Conservation (phyloP, 2,113 vertebrate genomes). For the Bucco capensis region DNA sequence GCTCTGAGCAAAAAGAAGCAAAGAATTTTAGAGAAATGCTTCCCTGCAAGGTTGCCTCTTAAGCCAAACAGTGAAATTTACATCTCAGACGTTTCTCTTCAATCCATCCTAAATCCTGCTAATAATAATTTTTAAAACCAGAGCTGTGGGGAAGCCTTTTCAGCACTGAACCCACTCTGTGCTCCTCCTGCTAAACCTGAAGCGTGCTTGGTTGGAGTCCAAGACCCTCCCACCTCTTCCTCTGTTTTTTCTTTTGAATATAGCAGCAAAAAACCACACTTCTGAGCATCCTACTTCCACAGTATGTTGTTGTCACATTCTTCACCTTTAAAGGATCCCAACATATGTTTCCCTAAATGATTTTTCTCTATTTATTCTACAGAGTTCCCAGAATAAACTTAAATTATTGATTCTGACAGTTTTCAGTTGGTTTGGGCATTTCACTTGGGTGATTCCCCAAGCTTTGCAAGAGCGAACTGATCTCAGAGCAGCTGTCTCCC, state of each 20-base stretch:
- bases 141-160: background rate
- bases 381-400: conserved; percentile 28
- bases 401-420: conserved; percentile 42
- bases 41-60: background rate
- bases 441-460: conserved; percentile 36
- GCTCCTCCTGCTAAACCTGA: background rate
- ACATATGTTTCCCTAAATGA: conserved; percentile 35
- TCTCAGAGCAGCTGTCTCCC: conserved; percentile 16
- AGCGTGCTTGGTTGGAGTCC: background rate
- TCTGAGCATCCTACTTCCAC: conserved; percentile 56
- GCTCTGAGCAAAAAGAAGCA: background rate
- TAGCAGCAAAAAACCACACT: background rate
- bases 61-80: background rate
- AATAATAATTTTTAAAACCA: background rate
- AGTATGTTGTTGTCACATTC: conserved; percentile 55
- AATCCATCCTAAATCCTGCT: background rate
- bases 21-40: background rate
- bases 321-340: conserved; percentile 55
- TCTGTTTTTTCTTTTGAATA: conserved; percentile 9
- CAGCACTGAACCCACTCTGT: background rate
- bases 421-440: conserved; percentile 27
- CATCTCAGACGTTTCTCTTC: background rate
- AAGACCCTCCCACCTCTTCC: conserved; percentile 42
- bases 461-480: background rate
- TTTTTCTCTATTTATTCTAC: conserved; percentile 10